phyloP scores from a whole-genome alignment of 2,113 vertebrate genomes.

The Dicerorhinus sumatrensis region DNA sequence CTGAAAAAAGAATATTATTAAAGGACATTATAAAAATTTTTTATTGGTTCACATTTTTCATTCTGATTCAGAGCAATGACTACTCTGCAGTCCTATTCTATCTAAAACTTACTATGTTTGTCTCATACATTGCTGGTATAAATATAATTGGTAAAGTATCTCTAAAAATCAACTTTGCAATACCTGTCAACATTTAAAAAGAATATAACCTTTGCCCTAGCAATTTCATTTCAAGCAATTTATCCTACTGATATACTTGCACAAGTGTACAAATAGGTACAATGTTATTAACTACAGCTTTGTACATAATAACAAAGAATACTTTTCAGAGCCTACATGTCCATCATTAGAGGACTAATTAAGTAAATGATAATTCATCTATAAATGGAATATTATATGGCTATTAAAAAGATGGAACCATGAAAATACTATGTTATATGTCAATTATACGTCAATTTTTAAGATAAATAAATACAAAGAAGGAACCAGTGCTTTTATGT shows the following conservation, averaged over 20 bases:
- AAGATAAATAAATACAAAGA: not conserved
- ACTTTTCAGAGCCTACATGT: not conserved
- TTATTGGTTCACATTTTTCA: conserved; percentile 50
- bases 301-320: not conserved
- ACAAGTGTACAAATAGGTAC: not conserved
- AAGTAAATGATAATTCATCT: not conserved
- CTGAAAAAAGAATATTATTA: conserved; percentile 15
- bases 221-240: conserved; percentile 21
- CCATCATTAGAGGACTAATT: not conserved
- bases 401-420: not conserved
- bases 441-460: not conserved
- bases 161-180: conserved; percentile 9
- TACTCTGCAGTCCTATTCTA: not conserved
- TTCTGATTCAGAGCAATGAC: not conserved
- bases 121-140: not conserved
- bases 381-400: not conserved
- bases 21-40: not conserved
- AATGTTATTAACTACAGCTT: not conserved
- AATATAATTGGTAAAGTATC: conserved; percentile 15
- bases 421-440: conserved; percentile 20
- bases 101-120: not conserved
- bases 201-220: not conserved
- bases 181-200: conserved; percentile 40
- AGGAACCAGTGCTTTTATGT: not conserved
- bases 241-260: not conserved